Evolutionary conservation across 2,113 vertebrate genomes (phyloP), one percentile per base, ranked within the genome.

Genomic region (Nerophis lumbriciformis): DNA sequence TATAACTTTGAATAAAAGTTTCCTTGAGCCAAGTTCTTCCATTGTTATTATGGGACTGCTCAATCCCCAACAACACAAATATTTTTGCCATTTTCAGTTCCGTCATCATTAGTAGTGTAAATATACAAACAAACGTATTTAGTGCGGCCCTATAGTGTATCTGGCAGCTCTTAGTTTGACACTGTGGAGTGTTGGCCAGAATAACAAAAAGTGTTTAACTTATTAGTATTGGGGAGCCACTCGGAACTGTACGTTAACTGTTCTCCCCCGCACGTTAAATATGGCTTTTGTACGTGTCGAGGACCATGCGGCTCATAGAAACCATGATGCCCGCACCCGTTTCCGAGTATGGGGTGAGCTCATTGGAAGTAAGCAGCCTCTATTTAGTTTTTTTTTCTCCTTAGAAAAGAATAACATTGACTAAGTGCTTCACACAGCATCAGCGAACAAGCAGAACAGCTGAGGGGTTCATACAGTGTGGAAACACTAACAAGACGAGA

Each of bases 221-320:
- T 28, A 28, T 28, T 28, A 28, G 28, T 56, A 48, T 21, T 53
- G 77, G 72, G 70, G 42, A 11, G 42, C 11, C 11, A 74, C 68
- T 48, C 7, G 49, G 53, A 21, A 53, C 65, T 75, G 61, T 65
- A 70, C 58, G 61, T 62, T 56, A 68, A 63, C 61, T 73, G 68
- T 73, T 59, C 62, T 65, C 19, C 37, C 54, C 57, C 37, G 21
- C 21, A 66, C 55, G 48, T 68, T 71, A 67, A 78, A 73, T 47
- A 55, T 72, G 21, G 16, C 28, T 68, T 73, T 58, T 75, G 59
- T 71, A 53, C 35, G 9, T 49, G 12, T 6, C 52, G 28, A 52
- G 9, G 8, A 21, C 47, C 2, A 8, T 12, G 12, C 11, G 42
- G n/a, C 38, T 73, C 61, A 72, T 58, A 69, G 45, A 56, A 58